Evolutionary conservation across 2,797 vertebrate genomes (phyloP).

Genomic region (Fringilla coelebs): DNA sequence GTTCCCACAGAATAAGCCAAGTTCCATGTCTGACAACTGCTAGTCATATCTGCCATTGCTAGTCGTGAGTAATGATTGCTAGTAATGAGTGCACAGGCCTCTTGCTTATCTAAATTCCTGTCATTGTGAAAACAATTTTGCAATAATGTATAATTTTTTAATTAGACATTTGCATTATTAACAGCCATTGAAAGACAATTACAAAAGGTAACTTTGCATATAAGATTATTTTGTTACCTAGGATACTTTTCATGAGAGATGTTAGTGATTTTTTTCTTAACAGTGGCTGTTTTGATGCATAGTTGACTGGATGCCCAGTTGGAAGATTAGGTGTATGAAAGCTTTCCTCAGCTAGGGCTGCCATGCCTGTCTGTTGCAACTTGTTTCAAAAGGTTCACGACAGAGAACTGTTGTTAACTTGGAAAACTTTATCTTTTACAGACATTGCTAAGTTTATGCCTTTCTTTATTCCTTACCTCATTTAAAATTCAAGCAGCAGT

Average conservation of each 20-base stretch:
- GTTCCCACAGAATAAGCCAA: conserved; percentile 42
- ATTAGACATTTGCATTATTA: conserved; percentile 78
- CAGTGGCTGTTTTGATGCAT: conserved; percentile 67
- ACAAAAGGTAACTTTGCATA: conserved; percentile 57
- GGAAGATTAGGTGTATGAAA: conserved; percentile 71
- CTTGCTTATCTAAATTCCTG: conserved; percentile 41
- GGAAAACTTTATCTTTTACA: conserved; percentile 26
- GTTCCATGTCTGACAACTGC: conserved; percentile 24
- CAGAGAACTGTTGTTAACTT: conserved; percentile 4
- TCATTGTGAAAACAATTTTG: conserved; percentile 44
- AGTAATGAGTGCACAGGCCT: neutral
- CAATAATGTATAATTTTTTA: conserved; percentile 17
- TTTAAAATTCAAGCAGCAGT: conserved; percentile 5
- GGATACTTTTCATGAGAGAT: conserved; percentile 62
- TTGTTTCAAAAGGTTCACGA: conserved; percentile 51
- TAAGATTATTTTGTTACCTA: conserved; percentile 66
- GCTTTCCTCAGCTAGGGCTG: conserved; percentile 54
- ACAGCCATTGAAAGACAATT: conserved; percentile 81
- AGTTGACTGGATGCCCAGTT: conserved; percentile 74
- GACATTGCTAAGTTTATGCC: neutral
- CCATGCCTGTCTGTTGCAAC: conserved; percentile 61
- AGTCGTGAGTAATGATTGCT: neutral
- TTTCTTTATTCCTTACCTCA: neutral
- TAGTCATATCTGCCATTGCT: conserved; percentile 43
- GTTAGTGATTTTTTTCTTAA: conserved; percentile 48